Evolutionary conservation across 2,113 vertebrate species (phyloP), one percentile per base, ranked within the genome.

Genomic region (Monopterus albus): DNA sequence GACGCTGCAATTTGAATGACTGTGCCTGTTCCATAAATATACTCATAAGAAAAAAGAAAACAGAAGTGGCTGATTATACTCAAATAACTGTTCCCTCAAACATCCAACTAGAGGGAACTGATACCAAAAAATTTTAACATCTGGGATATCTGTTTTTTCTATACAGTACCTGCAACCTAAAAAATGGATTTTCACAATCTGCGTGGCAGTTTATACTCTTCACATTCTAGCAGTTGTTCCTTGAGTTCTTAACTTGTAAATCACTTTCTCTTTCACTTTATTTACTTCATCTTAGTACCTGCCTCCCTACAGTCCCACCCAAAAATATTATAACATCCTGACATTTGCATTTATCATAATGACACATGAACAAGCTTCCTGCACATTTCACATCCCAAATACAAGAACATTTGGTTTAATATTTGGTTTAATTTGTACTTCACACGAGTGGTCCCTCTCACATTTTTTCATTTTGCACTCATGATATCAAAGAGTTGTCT

Each of bases 1-100:
- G 58, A 42, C 61, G 14, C 36, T 66, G 61, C 70, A 40, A 59
- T 71, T 45, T 71, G 40, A 59, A 67, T 63, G 60, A 75, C 57
- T 33, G 5, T 1, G 20, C 47, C 45, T 74, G 71, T 47, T 71
- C 64, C 57, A 64, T 78, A 71, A 70, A 70, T 71, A 61, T 46
- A 47, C 75, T 25, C 74, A 79, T 45, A 74, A 39, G 53, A 67
- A 29, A 12, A 40, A 36, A 79, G 52, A 53, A 53, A 46, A 35
- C 35, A 46, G 62, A 20, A 36, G 25, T 0, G 33, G 25, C 29
- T 67, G 62, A n/a, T 57, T 42, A 12, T 4, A 21, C 40, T 49
- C n/a, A n/a, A n/a, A n/a, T n/a, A 6, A 46, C 7, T 43, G 50
- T 14, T 40, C 26, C 35, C 1, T 10, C 5, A 5, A 1, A 8